Percentiles rank a stretch among this genome's conserved stretches.
Conservation (phyloP, 2,888 invertebrate genomes). For the Noctua pronuba region DNA sequence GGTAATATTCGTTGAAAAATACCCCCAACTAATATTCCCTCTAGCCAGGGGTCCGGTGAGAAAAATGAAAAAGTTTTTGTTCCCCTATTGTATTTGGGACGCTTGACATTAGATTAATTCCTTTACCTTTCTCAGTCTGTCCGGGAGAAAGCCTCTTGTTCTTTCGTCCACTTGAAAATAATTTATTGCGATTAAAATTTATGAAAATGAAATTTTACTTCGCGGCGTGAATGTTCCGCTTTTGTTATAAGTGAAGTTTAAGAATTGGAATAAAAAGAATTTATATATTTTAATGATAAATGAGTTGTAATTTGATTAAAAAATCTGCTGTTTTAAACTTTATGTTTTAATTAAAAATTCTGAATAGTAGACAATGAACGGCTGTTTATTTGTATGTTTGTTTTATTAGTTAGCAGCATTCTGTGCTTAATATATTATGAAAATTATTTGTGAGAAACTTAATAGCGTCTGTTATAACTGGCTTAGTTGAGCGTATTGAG, state of each 20-base stretch:
- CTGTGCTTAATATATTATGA: conserved; percentile 30
- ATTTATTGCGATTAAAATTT: conserved; percentile 79
- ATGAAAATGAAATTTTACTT: conserved; percentile 76
- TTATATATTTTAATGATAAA: conserved; percentile 57
- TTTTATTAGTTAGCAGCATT: conserved; percentile 16
- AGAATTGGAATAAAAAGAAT: conserved; percentile 57
- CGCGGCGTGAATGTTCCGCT: conserved; percentile 67
- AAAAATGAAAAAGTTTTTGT: conserved; percentile 73
- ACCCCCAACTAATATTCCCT: conserved; percentile 55
- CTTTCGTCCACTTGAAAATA: conserved; percentile 74
- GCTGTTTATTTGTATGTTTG: conserved; percentile 20
- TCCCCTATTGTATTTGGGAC: conserved; percentile 74
- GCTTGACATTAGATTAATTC: conserved; percentile 78
- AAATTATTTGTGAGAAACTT: conserved; percentile 53
- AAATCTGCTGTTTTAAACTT: conserved; percentile 17
- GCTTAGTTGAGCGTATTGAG: conserved; percentile 58
- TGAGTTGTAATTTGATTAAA: conserved; percentile 50
- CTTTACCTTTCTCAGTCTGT: conserved; percentile 73
- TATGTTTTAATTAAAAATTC: conserved; percentile 42
- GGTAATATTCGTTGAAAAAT: conserved; percentile 57
- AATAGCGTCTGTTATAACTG: conserved; percentile 47
- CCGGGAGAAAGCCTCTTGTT: conserved; percentile 69
- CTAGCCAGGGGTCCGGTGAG: conserved; percentile 55
- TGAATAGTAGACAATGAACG: conserved; percentile 14
- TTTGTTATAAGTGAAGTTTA: conserved; percentile 64